Evolutionary conservation across 1,140 invertebrate genomes (phyloP).

Genomic region (Drosophila funebris): DNA sequence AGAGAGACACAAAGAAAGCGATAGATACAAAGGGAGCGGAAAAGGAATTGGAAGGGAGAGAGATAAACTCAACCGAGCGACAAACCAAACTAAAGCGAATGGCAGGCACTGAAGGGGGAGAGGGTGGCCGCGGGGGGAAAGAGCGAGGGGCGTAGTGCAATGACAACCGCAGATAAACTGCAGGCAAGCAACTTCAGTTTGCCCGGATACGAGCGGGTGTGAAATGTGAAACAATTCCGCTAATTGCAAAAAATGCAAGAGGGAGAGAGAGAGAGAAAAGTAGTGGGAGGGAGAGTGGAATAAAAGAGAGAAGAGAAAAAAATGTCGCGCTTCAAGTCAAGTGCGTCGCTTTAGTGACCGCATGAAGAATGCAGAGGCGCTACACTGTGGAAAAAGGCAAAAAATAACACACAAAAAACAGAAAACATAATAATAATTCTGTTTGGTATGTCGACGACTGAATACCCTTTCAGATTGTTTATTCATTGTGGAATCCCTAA

Average conservation of each 20-base stretch:
- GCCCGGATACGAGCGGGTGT: slow-evolving; percentile 15
- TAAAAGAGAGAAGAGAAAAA: not conserved
- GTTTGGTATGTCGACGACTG: not conserved
- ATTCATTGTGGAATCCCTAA: too few relatives aligned
- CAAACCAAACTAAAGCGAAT: slow-evolving; percentile 14
- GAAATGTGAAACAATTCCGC: slow-evolving; percentile 79
- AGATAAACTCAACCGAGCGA: slow-evolving; percentile 22
- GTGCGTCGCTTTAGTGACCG: slow-evolving; percentile 36
- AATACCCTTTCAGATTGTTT: not conserved
- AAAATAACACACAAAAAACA: not conserved
- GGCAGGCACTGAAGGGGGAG: not conserved
- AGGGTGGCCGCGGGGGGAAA: not conserved
- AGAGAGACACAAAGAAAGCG: not conserved
- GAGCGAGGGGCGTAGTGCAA: not conserved
- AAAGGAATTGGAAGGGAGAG: not conserved
- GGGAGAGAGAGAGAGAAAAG: not conserved
- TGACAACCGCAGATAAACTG: slow-evolving; percentile 71
- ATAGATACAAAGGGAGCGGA: not conserved
- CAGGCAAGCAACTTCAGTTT: slow-evolving; percentile 35
- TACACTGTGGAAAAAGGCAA: slow-evolving; percentile 32
- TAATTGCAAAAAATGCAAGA: slow-evolving; percentile 71
- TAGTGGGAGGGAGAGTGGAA: not conserved
- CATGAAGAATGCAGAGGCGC: slow-evolving; percentile 45
- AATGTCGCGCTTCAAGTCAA: slow-evolving; percentile 29
- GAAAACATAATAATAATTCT: too few relatives aligned